phyloP scores from a whole-genome alignment of 2,888 invertebrate species.

The Conchocele bisecta region DNA sequence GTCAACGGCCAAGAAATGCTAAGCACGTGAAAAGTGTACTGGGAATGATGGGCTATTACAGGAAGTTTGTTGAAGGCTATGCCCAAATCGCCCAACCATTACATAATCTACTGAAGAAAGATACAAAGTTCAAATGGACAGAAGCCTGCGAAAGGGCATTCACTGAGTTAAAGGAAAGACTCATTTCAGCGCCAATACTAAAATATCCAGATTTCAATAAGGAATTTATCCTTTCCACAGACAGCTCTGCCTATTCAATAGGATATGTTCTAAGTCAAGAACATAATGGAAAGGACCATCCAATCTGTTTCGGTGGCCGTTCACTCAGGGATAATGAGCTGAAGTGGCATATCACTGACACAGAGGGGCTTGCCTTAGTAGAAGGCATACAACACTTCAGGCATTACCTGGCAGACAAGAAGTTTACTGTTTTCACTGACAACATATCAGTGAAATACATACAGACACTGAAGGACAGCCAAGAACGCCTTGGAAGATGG shows the following conservation, averaged over 20 bases:
- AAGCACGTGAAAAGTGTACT: slow-evolving; percentile 35
- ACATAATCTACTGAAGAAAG: slow-evolving; percentile 42
- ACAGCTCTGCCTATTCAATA: slow-evolving; percentile 40
- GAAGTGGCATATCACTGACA: slow-evolving; percentile 44
- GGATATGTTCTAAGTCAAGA: slow-evolving; percentile 44
- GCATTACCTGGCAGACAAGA: slow-evolving; percentile 37
- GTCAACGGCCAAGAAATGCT: slow-evolving; percentile 11
- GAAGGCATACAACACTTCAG: slow-evolving; percentile 50
- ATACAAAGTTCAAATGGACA: slow-evolving; percentile 48
- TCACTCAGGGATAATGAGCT: slow-evolving; percentile 33
- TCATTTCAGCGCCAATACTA: slow-evolving; percentile 44
- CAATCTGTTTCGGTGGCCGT: slow-evolving; percentile 50
- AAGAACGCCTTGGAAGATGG: slow-evolving; percentile 42
- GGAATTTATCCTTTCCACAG: slow-evolving; percentile 39
- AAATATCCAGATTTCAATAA: slow-evolving; percentile 46
- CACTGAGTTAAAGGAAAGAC: slow-evolving; percentile 21
- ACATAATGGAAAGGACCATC: slow-evolving; percentile 20
- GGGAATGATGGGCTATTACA: slow-evolving; percentile 41
- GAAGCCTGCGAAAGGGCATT: slow-evolving; percentile 32
- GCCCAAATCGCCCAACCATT: slow-evolving; percentile 50
- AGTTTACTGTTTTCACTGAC: slow-evolving; percentile 54
- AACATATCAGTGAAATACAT: slow-evolving; percentile 50
- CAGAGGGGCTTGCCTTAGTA: slow-evolving; percentile 53
- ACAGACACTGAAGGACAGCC: slow-evolving; percentile 32
- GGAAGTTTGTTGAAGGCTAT: no score